Base-by-base conservation (phyloP, 2,888 invertebrate genomes). In the Microplitis deprimator region DNA sequence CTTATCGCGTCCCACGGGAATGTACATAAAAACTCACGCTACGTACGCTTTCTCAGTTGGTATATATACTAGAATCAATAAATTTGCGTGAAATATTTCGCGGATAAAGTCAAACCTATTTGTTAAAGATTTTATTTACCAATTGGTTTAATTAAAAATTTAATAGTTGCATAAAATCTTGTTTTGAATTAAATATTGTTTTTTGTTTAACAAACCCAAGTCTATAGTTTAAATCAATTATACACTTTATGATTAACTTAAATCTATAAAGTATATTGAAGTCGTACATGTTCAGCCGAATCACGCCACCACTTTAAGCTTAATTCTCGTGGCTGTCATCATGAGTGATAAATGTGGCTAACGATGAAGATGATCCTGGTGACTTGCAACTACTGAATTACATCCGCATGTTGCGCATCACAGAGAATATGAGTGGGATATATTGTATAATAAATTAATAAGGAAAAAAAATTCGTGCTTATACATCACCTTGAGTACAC, bases 321-420 rank as follows among this genome's bases (percentile, higher is more conserved):
- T 82, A 83, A 85, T 85, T 85, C 85, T 84, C 84, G 81, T 83
- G 82, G 82, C 85, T 88, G 87, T 88, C 87, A 82, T 82, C 79
- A 80, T 78, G 84, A 85, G 87, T 88, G 87, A 88, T 86, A 81
- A 86, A 88, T 88, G 82, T 81, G 77, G 73, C 69, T 59, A 50
- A 65, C 61, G 72, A 75, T 80, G 74, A 75, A 84, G 87, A 88
- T 89, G 83, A 88, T 87, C 87, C 82, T 83, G 83, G 87, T 89
- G 89, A 89, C 89, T 88, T 87, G 89, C 89, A 87, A 70, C 80
- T 81, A 83, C 83, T 84, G 87, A 86, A 88, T 88, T 87, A 88
- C 86, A 83, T 84, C 86, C 85, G 80, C 82, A 81, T 83, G 80
- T 82, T 71, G 76, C 76, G 70, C 71, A 76, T 71, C 71, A 71